A percentile compares a stretch with the other conserved stretches of the same genome.
phyloP scores from a whole-genome alignment of 2,888 invertebrate genomes.

The Aporophyla nigra region DNA sequence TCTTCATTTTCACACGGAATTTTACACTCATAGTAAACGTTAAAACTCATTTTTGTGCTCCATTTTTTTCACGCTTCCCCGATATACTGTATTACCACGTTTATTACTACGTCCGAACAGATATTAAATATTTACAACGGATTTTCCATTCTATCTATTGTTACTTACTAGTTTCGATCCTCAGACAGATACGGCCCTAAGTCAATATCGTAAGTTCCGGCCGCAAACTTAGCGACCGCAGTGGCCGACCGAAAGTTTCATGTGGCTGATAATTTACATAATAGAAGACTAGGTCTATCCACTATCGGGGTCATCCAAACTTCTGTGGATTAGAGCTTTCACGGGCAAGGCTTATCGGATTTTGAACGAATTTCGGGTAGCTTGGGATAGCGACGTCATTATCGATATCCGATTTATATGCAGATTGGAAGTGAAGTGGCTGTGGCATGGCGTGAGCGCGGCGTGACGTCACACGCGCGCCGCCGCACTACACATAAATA shows the following conservation, averaged over 20 bases:
- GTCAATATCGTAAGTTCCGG: constrained; percentile 87
- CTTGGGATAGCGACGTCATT: constrained; percentile 89
- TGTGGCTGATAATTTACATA: constrained; percentile 90
- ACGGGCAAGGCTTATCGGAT: constrained; percentile 89
- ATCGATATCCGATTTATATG: constrained; percentile 91
- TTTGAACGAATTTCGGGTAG: constrained; percentile 89
- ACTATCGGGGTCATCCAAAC: constrained; percentile 89
- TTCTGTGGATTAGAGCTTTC: constrained; percentile 90
- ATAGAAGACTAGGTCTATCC: constrained; percentile 90
- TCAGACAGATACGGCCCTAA: constrained; percentile 81
- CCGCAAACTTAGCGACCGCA: constrained; percentile 86
- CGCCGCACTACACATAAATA: constrained; percentile 77
- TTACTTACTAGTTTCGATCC: constrained; percentile 78
- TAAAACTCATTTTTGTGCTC: constrained; percentile 67
- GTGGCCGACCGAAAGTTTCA: constrained; percentile 87
- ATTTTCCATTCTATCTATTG: constrained; percentile 70
- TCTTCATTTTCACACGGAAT: constrained; percentile 81
- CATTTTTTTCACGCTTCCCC: constrained; percentile 59
- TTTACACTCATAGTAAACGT: constrained; percentile 74
- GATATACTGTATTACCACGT: constrained; percentile 51
- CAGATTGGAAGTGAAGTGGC: constrained; percentile 87
- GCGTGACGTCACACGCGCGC: constrained; percentile 77
- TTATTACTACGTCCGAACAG: constrained; percentile 44
- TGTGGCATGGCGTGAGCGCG: constrained; percentile 74
- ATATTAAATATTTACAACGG: constrained; percentile 72